Evolutionary conservation across 2,888 invertebrate genomes (phyloP).

Genomic region (Hydriomena furcata): DNA sequence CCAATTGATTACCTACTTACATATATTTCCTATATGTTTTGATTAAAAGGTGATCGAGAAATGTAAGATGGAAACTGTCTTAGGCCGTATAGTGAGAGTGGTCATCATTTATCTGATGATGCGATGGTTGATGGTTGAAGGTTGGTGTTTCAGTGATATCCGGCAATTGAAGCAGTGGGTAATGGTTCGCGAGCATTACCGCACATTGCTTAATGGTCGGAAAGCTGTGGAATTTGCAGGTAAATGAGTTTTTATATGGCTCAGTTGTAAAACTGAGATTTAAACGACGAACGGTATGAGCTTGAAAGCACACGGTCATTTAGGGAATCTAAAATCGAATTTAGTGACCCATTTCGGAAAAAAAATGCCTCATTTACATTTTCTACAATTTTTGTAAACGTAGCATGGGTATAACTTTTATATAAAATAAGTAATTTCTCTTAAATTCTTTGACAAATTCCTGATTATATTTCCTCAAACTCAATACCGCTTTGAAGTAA

Average conservation of each 20-base stretch:
- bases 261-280: conserved; percentile 17
- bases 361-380: too few species aligned
- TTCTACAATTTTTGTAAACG: too few species aligned
- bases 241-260: conserved; percentile 17
- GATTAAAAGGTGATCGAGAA: too few species aligned
- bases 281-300: neutral
- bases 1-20: too few species aligned
- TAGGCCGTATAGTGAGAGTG: too few species aligned
- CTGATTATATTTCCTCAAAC: too few species aligned
- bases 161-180: neutral
- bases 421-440: too few species aligned
- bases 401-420: too few species aligned
- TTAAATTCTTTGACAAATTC: too few species aligned
- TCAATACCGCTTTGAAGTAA: neutral
- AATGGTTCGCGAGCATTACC: conserved; percentile 4
- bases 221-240: conserved; percentile 14
- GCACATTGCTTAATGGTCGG: conserved; percentile 16
- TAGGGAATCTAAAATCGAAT: neutral
- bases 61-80: too few species aligned
- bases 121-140: neutral
- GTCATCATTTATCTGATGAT: too few species aligned
- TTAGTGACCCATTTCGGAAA: neutral
- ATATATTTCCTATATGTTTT: too few species aligned
- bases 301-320: neutral
- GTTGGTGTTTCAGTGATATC: conserved; percentile 5